A percentile compares a stretch with the other conserved stretches of the same genome.
phyloP scores from a whole-genome alignment of 2,888 invertebrate genomes.

The Chromoteleia sp. region DNA sequence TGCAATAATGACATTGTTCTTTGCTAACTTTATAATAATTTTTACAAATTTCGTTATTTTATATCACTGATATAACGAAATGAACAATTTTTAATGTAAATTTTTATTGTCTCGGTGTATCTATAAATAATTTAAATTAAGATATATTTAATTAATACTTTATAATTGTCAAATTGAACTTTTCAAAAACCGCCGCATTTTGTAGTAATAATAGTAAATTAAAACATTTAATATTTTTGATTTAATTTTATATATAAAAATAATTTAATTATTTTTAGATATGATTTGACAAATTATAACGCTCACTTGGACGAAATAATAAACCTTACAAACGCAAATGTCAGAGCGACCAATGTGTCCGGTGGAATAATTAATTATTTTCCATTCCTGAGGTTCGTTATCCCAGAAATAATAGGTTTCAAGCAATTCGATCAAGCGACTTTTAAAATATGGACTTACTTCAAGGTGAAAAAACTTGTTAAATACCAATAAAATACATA shows the following conservation, averaged over 20 bases:
- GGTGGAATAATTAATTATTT: slow-evolving; percentile 89
- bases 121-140: too few species aligned
- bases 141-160: too few species aligned
- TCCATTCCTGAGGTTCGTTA: slow-evolving; percentile 88
- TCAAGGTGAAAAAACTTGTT: slow-evolving; percentile 85
- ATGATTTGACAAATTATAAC: slow-evolving; percentile 86
- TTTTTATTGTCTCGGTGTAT: too few species aligned
- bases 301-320: slow-evolving; percentile 86
- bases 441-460: slow-evolving; percentile 86
- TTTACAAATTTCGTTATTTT: too few species aligned
- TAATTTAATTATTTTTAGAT: slow-evolving; percentile 79
- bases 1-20: too few species aligned
- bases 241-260: too few species aligned
- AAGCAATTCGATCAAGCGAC: slow-evolving; percentile 26
- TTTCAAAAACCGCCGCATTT: too few species aligned
- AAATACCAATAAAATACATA: too few species aligned
- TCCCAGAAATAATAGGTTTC: slow-evolving; percentile 88
- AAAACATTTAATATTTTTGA: background rate
- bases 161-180: too few species aligned
- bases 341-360: slow-evolving; percentile 87
- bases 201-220: background rate
- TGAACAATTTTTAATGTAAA: too few species aligned
- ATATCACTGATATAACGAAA: too few species aligned
- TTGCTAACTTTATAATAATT: too few species aligned
- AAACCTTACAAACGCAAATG: slow-evolving; percentile 87